phyloP scores from a whole-genome alignment of 2,113 vertebrate species.

The Formicarius rufipectus region DNA sequence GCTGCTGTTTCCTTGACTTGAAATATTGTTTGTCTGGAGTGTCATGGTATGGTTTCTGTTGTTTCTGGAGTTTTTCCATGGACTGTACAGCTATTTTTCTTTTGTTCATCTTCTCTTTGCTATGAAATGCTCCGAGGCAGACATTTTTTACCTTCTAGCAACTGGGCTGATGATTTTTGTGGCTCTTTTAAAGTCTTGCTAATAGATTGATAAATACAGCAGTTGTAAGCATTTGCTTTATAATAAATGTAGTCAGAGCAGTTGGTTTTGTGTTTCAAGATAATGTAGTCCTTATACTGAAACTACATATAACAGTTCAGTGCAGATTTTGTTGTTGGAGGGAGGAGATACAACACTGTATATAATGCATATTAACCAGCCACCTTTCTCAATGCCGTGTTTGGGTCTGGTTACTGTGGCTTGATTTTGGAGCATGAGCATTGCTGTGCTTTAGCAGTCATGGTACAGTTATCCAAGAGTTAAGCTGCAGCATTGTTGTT shows the following conservation, averaged over 20 bases:
- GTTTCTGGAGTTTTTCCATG: background rate
- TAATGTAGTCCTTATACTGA: background rate
- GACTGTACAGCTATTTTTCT: background rate
- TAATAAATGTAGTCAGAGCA: background rate
- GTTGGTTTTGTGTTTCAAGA: background rate
- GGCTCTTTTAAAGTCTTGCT: background rate
- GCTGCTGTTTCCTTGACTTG: background rate
- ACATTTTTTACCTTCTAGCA: background rate
- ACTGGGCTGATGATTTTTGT: background rate
- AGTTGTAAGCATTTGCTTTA: background rate
- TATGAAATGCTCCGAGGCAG: accelerated
- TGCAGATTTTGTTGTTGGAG: background rate
- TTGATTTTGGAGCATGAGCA: background rate
- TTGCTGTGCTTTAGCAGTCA: accelerated
- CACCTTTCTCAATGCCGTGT: background rate
- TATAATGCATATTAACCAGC: background rate
- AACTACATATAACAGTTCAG: background rate
- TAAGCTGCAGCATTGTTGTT: background rate
- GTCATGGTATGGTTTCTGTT: background rate
- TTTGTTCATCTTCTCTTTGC: background rate
- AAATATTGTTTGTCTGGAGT: background rate
- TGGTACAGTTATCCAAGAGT: background rate
- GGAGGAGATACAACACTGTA: background rate
- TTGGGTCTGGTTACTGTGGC: background rate
- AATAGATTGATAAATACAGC: background rate